phyloP scores from a whole-genome alignment of 2,888 invertebrate genomes.

The Meloe dianella region DNA sequence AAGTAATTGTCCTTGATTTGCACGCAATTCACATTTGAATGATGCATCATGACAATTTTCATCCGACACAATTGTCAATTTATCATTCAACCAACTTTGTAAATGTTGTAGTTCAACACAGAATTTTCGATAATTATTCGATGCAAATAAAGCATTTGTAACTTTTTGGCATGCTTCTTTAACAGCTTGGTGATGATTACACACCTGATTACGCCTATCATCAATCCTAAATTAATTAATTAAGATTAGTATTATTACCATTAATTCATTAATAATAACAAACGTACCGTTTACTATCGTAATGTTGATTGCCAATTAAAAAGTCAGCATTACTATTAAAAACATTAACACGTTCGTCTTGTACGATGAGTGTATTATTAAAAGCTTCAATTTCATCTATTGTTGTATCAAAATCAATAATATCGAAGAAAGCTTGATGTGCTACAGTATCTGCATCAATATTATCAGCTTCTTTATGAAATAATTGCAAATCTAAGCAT shows the following conservation, averaged over 20 bases:
- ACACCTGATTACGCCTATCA: constrained; percentile 75
- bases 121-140: constrained; percentile 91
- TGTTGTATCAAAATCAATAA: constrained; percentile 83
- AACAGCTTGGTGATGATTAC: constrained; percentile 75
- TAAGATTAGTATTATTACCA: too few relatives aligned
- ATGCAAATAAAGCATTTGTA: constrained; percentile 77
- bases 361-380: constrained; percentile 88
- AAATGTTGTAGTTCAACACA: constrained; percentile 91
- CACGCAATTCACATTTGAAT: constrained; percentile 91
- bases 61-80: constrained; percentile 88
- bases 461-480: constrained; percentile 96
- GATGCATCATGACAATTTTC: constrained; percentile 95
- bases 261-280: constrained; percentile 9
- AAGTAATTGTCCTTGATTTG: constrained; percentile 91
- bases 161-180: constrained; percentile 77
- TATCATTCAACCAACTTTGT: constrained; percentile 89
- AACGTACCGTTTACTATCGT: constrained; percentile 77
- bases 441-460: constrained; percentile 94
- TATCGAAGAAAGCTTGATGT: constrained; percentile 92
- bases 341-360: constrained; percentile 88
- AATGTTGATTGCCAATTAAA: constrained; percentile 79
- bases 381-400: constrained; percentile 93
- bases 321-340: constrained; percentile 85
- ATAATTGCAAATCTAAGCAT: constrained; percentile 86
- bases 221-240: constrained; percentile 64